A percentile compares a stretch with the other conserved stretches of the same genome.
Conservation (phyloP, 2,888 invertebrate species). For the Phragmatobia fuliginosa region DNA sequence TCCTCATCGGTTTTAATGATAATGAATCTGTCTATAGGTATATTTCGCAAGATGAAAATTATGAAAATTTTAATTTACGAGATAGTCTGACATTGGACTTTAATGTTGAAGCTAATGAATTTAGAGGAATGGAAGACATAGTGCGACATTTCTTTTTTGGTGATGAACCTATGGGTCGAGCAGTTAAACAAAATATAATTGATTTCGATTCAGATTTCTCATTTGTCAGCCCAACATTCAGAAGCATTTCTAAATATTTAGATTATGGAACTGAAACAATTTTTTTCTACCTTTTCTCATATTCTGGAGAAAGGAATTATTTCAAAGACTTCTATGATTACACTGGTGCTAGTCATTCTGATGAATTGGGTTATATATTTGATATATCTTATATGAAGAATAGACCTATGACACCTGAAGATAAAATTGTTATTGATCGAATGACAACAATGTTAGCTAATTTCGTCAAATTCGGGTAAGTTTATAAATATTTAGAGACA, state of each 20-base stretch:
- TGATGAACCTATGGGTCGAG: constrained; percentile 47
- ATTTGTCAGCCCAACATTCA: constrained; percentile 58
- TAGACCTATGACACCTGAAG: constrained; percentile 46
- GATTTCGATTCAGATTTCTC: constrained; percentile 62
- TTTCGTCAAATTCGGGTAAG: constrained; percentile 71
- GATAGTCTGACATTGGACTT: constrained; percentile 37
- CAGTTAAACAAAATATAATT: constrained; percentile 42
- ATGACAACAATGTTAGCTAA: constrained; percentile 76
- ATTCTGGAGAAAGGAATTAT: constrained; percentile 28
- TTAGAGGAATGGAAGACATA: constrained; percentile 43
- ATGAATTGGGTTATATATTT: constrained; percentile 70
- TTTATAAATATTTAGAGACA: not conserved
- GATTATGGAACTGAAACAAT: constrained; percentile 49
- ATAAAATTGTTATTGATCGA: constrained; percentile 64
- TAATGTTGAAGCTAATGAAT: constrained; percentile 34
- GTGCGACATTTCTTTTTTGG: constrained; percentile 63
- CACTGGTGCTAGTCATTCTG: constrained; percentile 51
- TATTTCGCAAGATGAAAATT: constrained; percentile 34
- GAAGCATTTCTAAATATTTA: constrained; percentile 55
- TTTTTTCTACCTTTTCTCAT: constrained; percentile 67
- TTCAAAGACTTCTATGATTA: not conserved
- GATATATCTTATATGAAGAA: constrained; percentile 32
- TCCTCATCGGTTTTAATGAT: constrained; percentile 24
- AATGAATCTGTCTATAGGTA: constrained; percentile 51
- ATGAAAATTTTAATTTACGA: constrained; percentile 41